Evolutionary conservation across 1,140 invertebrate species (phyloP).

Genomic region (Hydropsyche tenuis): DNA sequence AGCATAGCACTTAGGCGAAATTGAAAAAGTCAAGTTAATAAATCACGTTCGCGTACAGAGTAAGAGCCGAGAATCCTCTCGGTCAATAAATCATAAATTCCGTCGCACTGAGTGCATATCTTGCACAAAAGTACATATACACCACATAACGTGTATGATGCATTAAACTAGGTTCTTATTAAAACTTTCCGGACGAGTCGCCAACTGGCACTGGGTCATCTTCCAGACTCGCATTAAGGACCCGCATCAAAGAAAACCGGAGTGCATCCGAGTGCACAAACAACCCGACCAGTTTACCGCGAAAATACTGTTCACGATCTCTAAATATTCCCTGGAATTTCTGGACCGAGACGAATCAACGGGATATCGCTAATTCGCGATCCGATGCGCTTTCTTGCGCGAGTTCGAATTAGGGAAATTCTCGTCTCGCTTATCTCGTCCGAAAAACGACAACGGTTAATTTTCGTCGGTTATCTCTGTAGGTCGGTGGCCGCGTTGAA

Average conservation of each 20-base stretch:
- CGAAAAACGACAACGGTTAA: conserved; percentile 17
- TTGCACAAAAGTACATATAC: background rate
- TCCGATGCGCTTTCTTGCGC: too few species aligned
- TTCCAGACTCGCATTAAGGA: background rate
- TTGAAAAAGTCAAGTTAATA: too few species aligned
- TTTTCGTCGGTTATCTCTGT: conserved; percentile 1
- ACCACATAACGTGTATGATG: background rate
- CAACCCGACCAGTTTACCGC: background rate
- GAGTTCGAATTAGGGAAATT: background rate
- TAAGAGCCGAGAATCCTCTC: too few species aligned
- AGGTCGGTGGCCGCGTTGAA: conserved; percentile 8
- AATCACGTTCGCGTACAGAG: too few species aligned
- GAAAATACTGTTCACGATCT: too few species aligned
- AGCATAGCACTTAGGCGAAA: too few species aligned
- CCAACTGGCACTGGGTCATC: conserved; percentile 28
- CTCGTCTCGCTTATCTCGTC: background rate
- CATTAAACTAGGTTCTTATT: background rate
- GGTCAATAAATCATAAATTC: conserved; percentile 23
- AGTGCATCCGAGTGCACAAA: conserved; percentile 10
- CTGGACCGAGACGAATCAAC: too few species aligned
- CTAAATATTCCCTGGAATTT: too few species aligned
- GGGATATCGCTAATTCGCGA: too few species aligned
- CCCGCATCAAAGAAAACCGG: background rate
- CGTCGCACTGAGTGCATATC: background rate
- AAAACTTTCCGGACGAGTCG: conserved; percentile 25